Evolutionary conservation across 2,113 vertebrate species (phyloP), one percentile per base, ranked within the genome.

Genomic region (Psammodynastes pulverulentus): DNA sequence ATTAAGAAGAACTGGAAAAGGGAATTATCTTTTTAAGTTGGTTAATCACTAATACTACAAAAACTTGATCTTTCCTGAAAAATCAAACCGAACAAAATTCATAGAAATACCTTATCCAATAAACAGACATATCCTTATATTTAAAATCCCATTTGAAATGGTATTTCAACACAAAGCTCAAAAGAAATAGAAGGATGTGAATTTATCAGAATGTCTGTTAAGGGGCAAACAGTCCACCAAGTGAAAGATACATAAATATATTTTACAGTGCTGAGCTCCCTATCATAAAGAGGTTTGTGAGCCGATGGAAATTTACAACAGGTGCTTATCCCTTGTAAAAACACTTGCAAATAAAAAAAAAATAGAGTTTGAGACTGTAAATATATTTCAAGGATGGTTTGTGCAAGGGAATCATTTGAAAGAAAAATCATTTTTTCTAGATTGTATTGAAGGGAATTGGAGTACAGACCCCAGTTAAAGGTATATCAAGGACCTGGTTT

Each of bases 271-370:
- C 94, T 94, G 93, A 92, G 94, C 96, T 95, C 96, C 94, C 91
- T 51, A 93, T 93, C 94, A 8, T 94, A 95, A 95, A 96, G 96
- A 95, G 94, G 94, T 96, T 96, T 94, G 94, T 23, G 84, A 95
- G 93, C 95, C 94, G 96, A 95, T 95, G 96, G 95, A 96, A 95
- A 97, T 97, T 97, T 97, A 97, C 95, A 96, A 95, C 95, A 97
- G 96, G 97, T 97, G 96, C 97, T 97, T 96, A 97, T 96, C 97
- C 97, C 96, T 96, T 95, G 95, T 95, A 97, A 98, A 97, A 97
- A 97, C 93, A 94, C 97, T 96, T 96, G 95, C 97, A 96, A 96
- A 97, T 97, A 96, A 96, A 96, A 96, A 97, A 96, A 96, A 96
- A 96, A 96, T 96, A 94, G 97, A 97, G 95, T 96, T 97, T 91